phyloP scores from a whole-genome alignment of 2,888 invertebrate species.

The Rhimphoctona megacephalus region DNA sequence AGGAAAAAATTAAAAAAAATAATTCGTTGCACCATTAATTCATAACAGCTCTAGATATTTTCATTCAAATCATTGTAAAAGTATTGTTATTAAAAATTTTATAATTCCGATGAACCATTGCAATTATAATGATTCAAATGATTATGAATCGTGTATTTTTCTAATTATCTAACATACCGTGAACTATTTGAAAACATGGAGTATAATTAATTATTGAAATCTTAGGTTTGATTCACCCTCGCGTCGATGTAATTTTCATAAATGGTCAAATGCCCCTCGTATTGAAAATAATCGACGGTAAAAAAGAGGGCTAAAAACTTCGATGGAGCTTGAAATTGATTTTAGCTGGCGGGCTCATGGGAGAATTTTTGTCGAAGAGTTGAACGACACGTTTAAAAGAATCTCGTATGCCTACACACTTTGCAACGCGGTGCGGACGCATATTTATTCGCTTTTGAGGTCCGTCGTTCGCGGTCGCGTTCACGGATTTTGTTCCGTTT shows the following conservation, averaged over 20 bases:
- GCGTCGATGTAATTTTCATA: background rate
- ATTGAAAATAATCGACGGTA: background rate
- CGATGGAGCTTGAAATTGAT: conserved; percentile 38
- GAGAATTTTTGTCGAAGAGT: conserved; percentile 51
- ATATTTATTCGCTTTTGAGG: conserved; percentile 44
- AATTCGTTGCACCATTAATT: too few relatives aligned
- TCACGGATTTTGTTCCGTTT: conserved; percentile 60
- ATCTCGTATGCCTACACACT: conserved; percentile 52
- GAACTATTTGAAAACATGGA: background rate
- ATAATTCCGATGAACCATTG: too few relatives aligned
- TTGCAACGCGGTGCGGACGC: conserved; percentile 8
- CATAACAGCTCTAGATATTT: too few relatives aligned
- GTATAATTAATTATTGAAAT: background rate
- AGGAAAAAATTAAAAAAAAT: too few relatives aligned
- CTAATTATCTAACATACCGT: background rate
- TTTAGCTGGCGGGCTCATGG: conserved; percentile 18
- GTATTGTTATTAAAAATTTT: too few relatives aligned
- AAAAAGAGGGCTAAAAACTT: conserved; percentile 1
- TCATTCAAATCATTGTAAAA: too few relatives aligned
- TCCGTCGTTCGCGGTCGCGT: conserved; percentile 31
- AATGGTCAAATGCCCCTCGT: background rate
- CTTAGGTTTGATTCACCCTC: background rate
- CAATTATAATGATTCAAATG: too few relatives aligned
- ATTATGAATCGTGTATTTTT: background rate
- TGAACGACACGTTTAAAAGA: conserved; percentile 51